A percentile compares a stretch with the other conserved stretches of the same genome.
These are phyloP conservation scores for Bombycilla garrulus DNA, from an alignment of 2,113 vertebrate species.

Conservation along the genomic window DNA sequence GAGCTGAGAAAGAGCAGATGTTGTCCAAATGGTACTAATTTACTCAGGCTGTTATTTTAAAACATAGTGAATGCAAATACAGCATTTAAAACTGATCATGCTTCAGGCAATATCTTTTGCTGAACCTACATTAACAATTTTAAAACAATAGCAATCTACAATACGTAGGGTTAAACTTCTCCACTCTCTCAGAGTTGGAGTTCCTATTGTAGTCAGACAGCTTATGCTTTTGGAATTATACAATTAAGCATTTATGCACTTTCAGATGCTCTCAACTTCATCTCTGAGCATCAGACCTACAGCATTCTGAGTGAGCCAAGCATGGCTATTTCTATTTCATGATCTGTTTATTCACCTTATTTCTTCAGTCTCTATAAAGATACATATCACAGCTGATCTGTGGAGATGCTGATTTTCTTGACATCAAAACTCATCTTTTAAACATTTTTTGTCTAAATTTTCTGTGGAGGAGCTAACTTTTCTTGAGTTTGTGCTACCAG, in stretches of 20 bases:
- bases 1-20: not conserved
- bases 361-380: not conserved
- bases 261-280: not conserved
- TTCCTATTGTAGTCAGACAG: not conserved
- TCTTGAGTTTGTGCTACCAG: not conserved
- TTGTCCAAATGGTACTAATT: slow-evolving; percentile 28
- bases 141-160: not conserved
- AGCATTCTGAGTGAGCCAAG: not conserved
- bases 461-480: not conserved
- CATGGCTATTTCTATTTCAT: not conserved
- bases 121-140: not conserved
- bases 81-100: not conserved
- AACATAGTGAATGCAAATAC: not conserved
- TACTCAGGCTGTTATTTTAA: not conserved
- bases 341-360: not conserved
- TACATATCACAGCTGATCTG: not conserved
- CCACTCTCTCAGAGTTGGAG: not conserved
- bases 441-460: not conserved
- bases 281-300: not conserved
- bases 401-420: not conserved
- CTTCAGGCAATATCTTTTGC: not conserved
- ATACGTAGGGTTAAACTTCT: not conserved
- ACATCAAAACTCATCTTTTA: not conserved
- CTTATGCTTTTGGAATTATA: not conserved
- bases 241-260: not conserved